These are phyloP conservation scores for Heliconius hermathena DNA, from an alignment of 1,140 invertebrate genomes.

Conservation along the genomic window DNA sequence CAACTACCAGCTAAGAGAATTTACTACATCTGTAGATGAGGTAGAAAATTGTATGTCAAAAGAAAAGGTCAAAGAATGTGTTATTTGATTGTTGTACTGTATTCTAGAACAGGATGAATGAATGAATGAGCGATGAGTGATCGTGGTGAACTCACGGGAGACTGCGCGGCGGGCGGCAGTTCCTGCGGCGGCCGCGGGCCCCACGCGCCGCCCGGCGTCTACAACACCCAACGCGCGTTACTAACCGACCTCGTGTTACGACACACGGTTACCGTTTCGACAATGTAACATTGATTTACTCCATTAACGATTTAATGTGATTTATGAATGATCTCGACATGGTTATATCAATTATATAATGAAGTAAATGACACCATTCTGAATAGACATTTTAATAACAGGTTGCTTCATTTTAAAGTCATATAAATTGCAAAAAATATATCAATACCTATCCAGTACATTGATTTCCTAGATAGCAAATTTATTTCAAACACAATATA, in stretches of 20 bases:
- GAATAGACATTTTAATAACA: neutral
- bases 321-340: neutral
- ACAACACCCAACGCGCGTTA: slow-evolving; percentile 42
- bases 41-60: neutral
- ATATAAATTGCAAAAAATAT: neutral
- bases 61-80: neutral
- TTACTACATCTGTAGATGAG: neutral
- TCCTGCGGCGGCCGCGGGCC: slow-evolving; percentile 61
- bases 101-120: neutral
- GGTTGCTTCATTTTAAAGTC: neutral
- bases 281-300: neutral
- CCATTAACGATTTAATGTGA: neutral
- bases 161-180: slow-evolving; percentile 63
- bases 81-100: neutral
- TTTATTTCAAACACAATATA: too few species aligned
- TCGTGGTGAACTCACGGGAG: slow-evolving; percentile 58
- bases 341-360: neutral
- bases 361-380: neutral
- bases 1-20: neutral
- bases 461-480: too few species aligned
- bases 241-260: neutral
- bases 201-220: slow-evolving; percentile 58
- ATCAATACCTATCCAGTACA: neutral
- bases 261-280: neutral
- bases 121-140: slow-evolving; percentile 21